Conservation (phyloP, 2,113 vertebrate genomes). For the Pantherophis guttatus region DNA sequence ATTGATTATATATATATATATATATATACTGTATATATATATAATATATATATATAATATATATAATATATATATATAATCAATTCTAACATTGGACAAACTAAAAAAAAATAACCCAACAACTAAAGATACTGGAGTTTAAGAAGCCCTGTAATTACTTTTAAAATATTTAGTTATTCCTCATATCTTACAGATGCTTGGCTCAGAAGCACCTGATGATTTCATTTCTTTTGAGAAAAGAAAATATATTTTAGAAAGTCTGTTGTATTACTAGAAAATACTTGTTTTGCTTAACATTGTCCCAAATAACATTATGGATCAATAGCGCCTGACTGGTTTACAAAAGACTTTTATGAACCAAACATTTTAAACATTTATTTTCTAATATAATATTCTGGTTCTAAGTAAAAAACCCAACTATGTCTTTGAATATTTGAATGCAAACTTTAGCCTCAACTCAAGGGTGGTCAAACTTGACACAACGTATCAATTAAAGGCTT, state of each 20-base stretch:
- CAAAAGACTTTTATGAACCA: not conserved
- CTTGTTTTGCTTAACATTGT: not conserved
- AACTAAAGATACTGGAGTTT: not conserved
- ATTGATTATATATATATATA: no score
- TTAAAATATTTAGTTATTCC: not conserved
- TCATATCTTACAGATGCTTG: not conserved
- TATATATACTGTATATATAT: no score
- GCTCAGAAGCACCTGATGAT: not conserved
- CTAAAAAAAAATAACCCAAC: not conserved
- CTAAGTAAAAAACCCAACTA: not conserved
- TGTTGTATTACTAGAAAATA: not conserved
- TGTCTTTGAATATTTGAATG: not conserved
- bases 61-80: no score
- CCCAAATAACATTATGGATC: not conserved
- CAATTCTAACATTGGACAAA: no score
- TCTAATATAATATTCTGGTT: not conserved
- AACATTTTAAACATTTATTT: not conserved
- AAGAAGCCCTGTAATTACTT: not conserved
- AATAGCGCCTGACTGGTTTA: not conserved
- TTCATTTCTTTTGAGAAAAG: not conserved
- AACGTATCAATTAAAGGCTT: not conserved
- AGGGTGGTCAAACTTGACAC: not conserved
- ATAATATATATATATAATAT: no score
- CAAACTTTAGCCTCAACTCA: not conserved
- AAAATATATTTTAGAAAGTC: not conserved